These are phyloP conservation scores for Eciton burchellii DNA, from an alignment of 1,140 invertebrate genomes.

Conservation along the genomic window DNA sequence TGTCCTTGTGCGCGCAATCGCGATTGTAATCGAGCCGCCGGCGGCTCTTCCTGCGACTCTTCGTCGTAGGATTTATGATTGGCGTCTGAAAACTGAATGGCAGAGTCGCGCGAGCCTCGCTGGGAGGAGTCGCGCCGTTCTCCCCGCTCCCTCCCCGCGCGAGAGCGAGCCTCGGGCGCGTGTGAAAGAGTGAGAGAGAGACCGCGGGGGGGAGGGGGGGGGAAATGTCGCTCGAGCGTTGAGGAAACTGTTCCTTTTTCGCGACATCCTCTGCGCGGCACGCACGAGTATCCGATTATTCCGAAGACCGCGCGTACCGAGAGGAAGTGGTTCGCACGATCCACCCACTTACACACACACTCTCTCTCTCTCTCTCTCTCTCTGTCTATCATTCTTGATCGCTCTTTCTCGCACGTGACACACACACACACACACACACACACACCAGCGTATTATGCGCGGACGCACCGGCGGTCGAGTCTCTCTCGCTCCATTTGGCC, in stretches of 20 bases:
- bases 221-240: conserved; percentile 70
- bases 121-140: too few relatives aligned
- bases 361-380: conserved; percentile 49
- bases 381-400: conserved; percentile 37
- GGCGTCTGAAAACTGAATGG: conserved; percentile 17
- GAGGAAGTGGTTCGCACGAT: conserved; percentile 78
- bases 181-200: too few relatives aligned
- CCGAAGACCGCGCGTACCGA: conserved; percentile 76
- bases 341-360: conserved; percentile 65
- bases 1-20: too few relatives aligned
- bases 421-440: neutral
- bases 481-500: conserved; percentile 78
- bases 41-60: neutral
- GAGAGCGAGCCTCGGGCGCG: conserved; percentile 11
- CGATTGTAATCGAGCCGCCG: too few relatives aligned
- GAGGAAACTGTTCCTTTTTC: conserved; percentile 41
- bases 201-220: too few relatives aligned
- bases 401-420: conserved; percentile 27
- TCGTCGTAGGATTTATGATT: conserved; percentile 6
- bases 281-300: conserved; percentile 81
- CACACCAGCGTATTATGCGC: conserved; percentile 46
- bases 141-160: too few relatives aligned
- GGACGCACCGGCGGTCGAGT: conserved; percentile 53
- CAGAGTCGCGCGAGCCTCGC: neutral
- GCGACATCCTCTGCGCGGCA: conserved; percentile 70